These are phyloP conservation scores for Polydesmus complanatus DNA, from an alignment of 2,888 invertebrate species.

Conservation along the genomic window DNA sequence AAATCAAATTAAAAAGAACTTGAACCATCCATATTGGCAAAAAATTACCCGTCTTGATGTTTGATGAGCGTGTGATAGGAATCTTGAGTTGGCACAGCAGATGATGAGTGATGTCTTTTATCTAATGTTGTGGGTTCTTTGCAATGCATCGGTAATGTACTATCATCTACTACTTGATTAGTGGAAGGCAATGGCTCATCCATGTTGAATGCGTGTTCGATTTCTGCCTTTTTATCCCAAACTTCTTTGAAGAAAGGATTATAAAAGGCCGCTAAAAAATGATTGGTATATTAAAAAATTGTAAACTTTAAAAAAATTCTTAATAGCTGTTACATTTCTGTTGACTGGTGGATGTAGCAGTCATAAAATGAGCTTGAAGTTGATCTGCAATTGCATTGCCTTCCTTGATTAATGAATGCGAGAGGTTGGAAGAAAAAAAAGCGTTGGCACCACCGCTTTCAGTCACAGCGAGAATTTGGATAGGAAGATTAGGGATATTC, in stretches of 20 bases:
- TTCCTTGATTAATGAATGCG: slow-evolving; percentile 79
- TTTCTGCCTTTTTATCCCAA: slow-evolving; percentile 89
- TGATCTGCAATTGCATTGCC: slow-evolving; percentile 84
- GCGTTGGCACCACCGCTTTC: slow-evolving; percentile 71
- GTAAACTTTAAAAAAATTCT: neutral
- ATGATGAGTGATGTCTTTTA: neutral
- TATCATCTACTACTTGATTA: slow-evolving; percentile 25
- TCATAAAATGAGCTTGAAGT: slow-evolving; percentile 81
- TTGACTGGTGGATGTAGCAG: slow-evolving; percentile 67
- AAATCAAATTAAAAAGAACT: neutral
- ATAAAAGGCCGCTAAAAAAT: slow-evolving; percentile 67
- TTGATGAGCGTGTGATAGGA: slow-evolving; percentile 23
- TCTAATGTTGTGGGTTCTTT: neutral
- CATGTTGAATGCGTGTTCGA: slow-evolving; percentile 81
- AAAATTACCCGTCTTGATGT: slow-evolving; percentile 19
- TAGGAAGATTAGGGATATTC: slow-evolving; percentile 81
- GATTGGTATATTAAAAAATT: neutral
- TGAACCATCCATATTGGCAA: neutral
- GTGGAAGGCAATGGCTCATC: slow-evolving; percentile 45
- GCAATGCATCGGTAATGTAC: slow-evolving; percentile 17
- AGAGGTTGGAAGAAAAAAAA: slow-evolving; percentile 76
- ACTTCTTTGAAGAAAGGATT: slow-evolving; percentile 92
- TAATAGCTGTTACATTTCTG: slow-evolving; percentile 55
- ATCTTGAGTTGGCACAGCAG: slow-evolving; percentile 45
- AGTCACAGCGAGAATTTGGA: slow-evolving; percentile 85